A percentile compares a stretch with the other conserved stretches of the same genome.
phyloP scores from a whole-genome alignment of 2,797 vertebrate species.

The Perdix hodgsoniae region DNA sequence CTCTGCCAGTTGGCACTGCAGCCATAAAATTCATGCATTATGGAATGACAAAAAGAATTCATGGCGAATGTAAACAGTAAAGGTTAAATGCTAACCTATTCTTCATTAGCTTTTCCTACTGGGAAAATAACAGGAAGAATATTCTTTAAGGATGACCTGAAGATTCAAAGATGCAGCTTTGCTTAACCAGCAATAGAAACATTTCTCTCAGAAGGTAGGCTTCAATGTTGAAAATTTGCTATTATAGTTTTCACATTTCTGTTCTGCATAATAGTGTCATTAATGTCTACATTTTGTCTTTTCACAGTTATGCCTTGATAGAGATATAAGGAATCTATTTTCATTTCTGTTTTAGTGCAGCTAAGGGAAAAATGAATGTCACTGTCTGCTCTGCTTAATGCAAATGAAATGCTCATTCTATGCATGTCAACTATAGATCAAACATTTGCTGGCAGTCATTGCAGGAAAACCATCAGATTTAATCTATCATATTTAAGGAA shows the following conservation, averaged over 20 bases:
- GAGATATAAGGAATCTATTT: background rate
- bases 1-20: background rate
- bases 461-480: background rate
- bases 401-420: background rate
- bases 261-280: background rate
- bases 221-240: background rate
- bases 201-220: background rate
- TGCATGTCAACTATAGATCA: background rate
- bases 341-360: background rate
- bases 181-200: background rate
- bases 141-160: background rate
- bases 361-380: background rate
- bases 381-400: constrained; percentile 1
- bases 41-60: background rate
- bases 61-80: background rate
- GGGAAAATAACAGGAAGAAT: background rate
- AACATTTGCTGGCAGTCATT: background rate
- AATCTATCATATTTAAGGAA: background rate
- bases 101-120: background rate
- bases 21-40: background rate
- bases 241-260: background rate
- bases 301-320: background rate
- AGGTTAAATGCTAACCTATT: background rate
- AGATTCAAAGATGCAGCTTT: background rate
- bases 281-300: background rate